Evolutionary conservation across 2,113 vertebrate genomes (phyloP).

Genomic region (Piliocolobus tephrosceles): DNA sequence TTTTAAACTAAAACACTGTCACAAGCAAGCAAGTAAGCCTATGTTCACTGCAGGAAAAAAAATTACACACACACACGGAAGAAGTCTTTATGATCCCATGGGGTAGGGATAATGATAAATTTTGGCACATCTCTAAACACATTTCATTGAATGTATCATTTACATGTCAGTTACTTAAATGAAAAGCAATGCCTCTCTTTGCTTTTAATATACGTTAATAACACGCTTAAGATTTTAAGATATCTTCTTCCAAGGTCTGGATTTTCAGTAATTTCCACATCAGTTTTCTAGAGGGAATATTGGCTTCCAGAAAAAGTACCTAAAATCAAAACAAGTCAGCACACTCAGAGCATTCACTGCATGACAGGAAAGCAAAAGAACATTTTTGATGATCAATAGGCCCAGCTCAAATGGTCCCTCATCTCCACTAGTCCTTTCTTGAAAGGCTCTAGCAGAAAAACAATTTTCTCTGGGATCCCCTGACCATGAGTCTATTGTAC

Average conservation of each 20-base stretch:
- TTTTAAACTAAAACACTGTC: conserved; percentile 15
- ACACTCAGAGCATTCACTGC: background rate
- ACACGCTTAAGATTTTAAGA: conserved; percentile 22
- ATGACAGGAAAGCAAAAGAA: background rate
- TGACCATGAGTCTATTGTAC: background rate
- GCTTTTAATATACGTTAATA: background rate
- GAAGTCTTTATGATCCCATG: background rate
- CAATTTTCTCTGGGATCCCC: background rate
- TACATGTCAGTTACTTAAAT: background rate
- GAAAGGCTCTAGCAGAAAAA: background rate
- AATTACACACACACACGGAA: background rate
- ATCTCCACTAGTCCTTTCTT: background rate
- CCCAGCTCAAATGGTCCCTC: background rate
- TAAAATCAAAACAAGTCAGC: background rate
- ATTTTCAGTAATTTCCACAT: background rate
- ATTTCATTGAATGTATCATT: background rate
- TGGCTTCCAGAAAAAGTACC: conserved; percentile 29
- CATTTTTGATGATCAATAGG: background rate
- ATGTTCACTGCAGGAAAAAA: background rate
- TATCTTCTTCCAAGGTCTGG: background rate
- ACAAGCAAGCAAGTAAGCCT: background rate
- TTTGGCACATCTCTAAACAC: background rate
- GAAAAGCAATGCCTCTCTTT: background rate
- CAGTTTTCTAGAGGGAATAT: conserved; percentile 35
- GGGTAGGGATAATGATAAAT: background rate